phyloP scores from a whole-genome alignment of 2,113 vertebrate species.

The Eolophus roseicapilla region DNA sequence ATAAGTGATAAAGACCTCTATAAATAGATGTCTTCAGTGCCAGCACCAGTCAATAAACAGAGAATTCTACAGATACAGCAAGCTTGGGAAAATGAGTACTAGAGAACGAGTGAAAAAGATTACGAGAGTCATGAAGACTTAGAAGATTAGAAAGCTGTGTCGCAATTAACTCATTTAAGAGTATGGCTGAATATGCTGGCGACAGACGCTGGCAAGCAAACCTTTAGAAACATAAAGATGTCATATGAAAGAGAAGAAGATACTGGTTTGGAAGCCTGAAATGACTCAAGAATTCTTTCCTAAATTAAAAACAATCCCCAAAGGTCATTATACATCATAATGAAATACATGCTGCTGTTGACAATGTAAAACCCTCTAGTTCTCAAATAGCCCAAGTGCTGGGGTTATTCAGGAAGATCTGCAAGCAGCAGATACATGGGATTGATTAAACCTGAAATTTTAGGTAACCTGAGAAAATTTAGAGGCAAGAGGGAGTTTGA shows the following conservation, averaged over 20 bases:
- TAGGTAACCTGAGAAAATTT: neutral
- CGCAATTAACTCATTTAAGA: neutral
- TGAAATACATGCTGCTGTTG: neutral
- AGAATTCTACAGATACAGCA: neutral
- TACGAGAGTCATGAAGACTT: neutral
- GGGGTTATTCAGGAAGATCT: neutral
- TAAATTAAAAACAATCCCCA: neutral
- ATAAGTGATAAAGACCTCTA: neutral
- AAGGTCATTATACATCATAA: rapidly evolving
- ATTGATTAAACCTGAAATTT: neutral
- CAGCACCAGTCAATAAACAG: neutral
- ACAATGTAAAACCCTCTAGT: neutral
- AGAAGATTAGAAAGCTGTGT: neutral
- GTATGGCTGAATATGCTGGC: rapidly evolving
- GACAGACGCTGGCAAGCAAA: neutral
- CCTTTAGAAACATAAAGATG: neutral
- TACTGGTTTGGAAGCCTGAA: neutral
- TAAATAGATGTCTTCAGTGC: neutral
- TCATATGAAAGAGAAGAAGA: neutral
- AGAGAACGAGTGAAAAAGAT: neutral
- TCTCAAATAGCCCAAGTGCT: neutral
- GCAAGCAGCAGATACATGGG: rapidly evolving
- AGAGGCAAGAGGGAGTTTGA: neutral
- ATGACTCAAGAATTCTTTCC: neutral
- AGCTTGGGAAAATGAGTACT: neutral